Conservation (phyloP, 2,888 invertebrate species). For the Lithophane socia region DNA sequence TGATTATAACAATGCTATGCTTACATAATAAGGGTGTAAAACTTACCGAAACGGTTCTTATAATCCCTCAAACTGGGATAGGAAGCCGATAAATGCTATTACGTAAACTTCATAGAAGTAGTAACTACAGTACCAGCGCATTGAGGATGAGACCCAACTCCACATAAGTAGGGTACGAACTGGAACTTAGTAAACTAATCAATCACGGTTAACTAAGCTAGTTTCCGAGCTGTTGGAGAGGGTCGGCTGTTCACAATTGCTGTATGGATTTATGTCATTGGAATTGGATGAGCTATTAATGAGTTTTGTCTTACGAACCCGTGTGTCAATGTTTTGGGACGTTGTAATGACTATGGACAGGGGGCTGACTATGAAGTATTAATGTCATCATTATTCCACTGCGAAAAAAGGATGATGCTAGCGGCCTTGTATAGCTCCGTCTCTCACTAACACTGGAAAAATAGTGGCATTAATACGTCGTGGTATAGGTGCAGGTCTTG, state of each 20-base stretch:
- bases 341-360: neutral
- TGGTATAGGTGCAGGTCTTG: no score
- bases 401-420: no score
- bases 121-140: constrained; percentile 12
- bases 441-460: no score
- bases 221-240: constrained; percentile 35
- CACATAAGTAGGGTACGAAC: constrained; percentile 53
- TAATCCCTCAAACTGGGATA: constrained; percentile 58
- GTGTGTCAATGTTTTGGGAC: neutral
- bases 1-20: constrained; percentile 46
- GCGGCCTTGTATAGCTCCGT: no score
- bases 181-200: constrained; percentile 53
- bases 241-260: constrained; percentile 23
- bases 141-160: constrained; percentile 38
- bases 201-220: constrained; percentile 53
- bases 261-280: constrained; percentile 8
- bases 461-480: no score
- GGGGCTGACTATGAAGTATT: no score
- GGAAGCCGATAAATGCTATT: constrained; percentile 55
- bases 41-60: constrained; percentile 43
- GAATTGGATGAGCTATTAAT: constrained; percentile 26
- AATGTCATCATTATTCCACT: no score
- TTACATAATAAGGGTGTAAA: constrained; percentile 58
- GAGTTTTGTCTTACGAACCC: constrained; percentile 2
- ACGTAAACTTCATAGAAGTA: constrained; percentile 31